These are phyloP conservation scores for Pelobates fuscus DNA, from an alignment of 2,113 vertebrate species.

Conservation along the genomic window DNA sequence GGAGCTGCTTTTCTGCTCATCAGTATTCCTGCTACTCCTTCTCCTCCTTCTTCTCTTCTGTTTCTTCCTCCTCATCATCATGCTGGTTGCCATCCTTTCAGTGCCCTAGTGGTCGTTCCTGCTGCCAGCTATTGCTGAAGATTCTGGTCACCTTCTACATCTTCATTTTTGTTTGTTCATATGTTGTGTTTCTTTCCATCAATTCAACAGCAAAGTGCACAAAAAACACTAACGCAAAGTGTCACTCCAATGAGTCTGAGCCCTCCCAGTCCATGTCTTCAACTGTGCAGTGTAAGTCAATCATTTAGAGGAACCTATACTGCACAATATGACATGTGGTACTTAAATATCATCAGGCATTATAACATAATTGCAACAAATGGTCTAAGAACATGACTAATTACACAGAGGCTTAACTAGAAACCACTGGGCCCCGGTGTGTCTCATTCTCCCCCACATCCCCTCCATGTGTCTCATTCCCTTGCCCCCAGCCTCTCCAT, in stretches of 20 bases:
- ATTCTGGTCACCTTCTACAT: conserved; percentile 67
- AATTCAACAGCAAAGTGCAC: conserved; percentile 65
- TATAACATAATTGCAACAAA: too few relatives aligned
- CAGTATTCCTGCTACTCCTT: conserved; percentile 56
- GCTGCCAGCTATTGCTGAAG: conserved; percentile 68
- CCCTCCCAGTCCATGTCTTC: conserved; percentile 61
- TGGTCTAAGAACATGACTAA: too few relatives aligned
- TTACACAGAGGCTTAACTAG: too few relatives aligned
- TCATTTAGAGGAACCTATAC: conserved; percentile 20
- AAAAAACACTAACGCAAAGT: conserved; percentile 62
- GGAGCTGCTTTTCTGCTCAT: conserved; percentile 58
- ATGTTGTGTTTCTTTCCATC: conserved; percentile 72
- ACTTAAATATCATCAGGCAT: not conserved
- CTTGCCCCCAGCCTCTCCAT: too few relatives aligned
- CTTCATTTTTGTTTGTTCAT: conserved; percentile 72
- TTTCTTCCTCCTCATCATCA: conserved; percentile 61
- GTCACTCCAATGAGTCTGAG: conserved; percentile 64
- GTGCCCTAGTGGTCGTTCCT: conserved; percentile 69
- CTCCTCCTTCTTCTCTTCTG: conserved; percentile 56
- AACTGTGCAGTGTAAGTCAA: conserved; percentile 78
- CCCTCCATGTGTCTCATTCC: too few relatives aligned
- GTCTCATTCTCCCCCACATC: too few relatives aligned
- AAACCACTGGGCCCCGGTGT: too few relatives aligned
- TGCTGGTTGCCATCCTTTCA: conserved; percentile 64
- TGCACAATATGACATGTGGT: not conserved